These are phyloP conservation scores for Gracilinanus agilis DNA, from an alignment of 2,113 vertebrate species.

Conservation along the genomic window DNA sequence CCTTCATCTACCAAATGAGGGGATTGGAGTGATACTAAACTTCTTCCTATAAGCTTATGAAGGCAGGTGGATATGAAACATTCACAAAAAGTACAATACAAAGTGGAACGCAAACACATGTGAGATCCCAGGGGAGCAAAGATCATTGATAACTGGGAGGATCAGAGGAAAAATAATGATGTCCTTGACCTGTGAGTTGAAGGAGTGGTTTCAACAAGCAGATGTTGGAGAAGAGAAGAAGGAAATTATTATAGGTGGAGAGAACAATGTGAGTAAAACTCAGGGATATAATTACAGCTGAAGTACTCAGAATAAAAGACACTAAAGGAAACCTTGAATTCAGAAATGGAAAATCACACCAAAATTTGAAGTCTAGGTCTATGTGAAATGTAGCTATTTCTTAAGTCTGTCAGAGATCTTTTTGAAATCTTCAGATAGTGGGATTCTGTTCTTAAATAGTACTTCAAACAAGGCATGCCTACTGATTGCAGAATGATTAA, in stretches of 20 bases:
- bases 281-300: background rate
- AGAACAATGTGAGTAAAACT: background rate
- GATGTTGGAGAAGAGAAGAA: background rate
- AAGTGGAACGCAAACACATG: background rate
- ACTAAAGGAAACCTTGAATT: background rate
- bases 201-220: background rate
- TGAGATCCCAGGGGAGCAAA: background rate
- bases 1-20: background rate
- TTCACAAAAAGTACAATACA: background rate
- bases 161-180: background rate
- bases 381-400: background rate
- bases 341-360: too few species aligned
- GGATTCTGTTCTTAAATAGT: background rate
- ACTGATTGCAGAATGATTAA: background rate
- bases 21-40: background rate
- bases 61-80: background rate
- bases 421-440: background rate
- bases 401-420: background rate
- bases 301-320: background rate
- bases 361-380: background rate
- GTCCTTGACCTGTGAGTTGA: background rate
- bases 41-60: background rate
- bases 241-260: background rate
- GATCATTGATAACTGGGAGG: background rate
- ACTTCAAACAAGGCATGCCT: background rate